phyloP scores from a whole-genome alignment of 2,113 vertebrate genomes.

The Tinamus guttatus region DNA sequence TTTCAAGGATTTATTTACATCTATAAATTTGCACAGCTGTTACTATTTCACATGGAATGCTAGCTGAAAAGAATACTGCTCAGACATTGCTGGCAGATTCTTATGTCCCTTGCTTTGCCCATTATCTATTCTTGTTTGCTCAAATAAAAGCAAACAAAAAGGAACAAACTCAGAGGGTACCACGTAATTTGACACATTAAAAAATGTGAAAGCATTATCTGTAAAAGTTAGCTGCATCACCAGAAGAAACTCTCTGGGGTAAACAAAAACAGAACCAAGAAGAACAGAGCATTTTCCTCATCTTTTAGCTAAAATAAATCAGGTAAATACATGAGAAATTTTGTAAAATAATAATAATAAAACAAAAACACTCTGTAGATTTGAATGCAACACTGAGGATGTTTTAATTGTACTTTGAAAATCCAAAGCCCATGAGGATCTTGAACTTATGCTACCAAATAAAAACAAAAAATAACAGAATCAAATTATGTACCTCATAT shows the following conservation, averaged over 20 bases:
- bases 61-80: not conserved
- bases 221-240: not conserved
- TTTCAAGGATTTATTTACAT: not conserved
- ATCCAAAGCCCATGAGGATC: not conserved
- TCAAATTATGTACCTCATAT: slow-evolving; percentile 88
- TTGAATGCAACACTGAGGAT: not conserved
- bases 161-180: not conserved
- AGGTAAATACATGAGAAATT: not conserved
- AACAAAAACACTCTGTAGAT: rapidly evolving
- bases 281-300: not conserved
- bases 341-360: not conserved
- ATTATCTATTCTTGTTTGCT: not conserved
- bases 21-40: not conserved
- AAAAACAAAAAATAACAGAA: not conserved
- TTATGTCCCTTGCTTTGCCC: not conserved
- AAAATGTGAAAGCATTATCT: not conserved
- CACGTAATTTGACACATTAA: not conserved
- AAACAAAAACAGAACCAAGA: not conserved
- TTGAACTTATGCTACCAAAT: not conserved
- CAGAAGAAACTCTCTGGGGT: rapidly evolving
- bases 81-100: rapidly evolving
- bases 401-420: not conserved
- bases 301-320: not conserved
- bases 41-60: not conserved
- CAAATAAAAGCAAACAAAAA: not conserved